A percentile compares a stretch with the other conserved stretches of the same genome.
Conservation (phyloP, 92 coral and sea anemone species). For the Phenganax stokvisi region DNA sequence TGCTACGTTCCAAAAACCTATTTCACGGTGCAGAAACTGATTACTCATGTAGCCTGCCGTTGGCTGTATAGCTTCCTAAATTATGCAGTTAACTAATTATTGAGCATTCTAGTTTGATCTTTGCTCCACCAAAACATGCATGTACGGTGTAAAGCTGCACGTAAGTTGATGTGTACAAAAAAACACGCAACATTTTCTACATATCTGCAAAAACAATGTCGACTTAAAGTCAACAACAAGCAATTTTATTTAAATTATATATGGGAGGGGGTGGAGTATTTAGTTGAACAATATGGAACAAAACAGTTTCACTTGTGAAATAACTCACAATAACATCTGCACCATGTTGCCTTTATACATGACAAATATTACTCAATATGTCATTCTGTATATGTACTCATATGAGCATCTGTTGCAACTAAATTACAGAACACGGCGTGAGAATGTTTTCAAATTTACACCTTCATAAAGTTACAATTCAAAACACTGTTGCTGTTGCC, state of each 20-base stretch:
- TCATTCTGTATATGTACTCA: neutral
- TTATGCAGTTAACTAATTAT: slow-evolving; percentile 20
- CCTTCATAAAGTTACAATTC: neutral
- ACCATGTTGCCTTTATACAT: neutral
- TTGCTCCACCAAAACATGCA: neutral
- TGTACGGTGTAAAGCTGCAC: neutral
- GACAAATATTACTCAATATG: neutral
- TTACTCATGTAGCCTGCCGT: neutral
- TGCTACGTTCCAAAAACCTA: neutral
- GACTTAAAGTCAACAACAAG: no score
- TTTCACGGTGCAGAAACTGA: neutral
- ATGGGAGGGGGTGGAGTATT: no score
- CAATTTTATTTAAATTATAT: no score
- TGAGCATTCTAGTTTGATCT: slow-evolving; percentile 34
- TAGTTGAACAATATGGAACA: no score
- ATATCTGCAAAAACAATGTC: no score
- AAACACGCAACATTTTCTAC: neutral
- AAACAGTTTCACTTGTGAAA: no score
- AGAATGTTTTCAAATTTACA: neutral
- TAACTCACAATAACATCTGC: no score
- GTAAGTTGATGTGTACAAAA: neutral
- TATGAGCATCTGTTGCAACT: neutral
- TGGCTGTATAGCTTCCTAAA: slow-evolving; percentile 16
- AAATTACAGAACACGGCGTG: slow-evolving; percentile 3
- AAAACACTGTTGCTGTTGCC: neutral